phyloP scores from a whole-genome alignment of 1,140 invertebrate genomes.

The Cataglyphis hispanica region DNA sequence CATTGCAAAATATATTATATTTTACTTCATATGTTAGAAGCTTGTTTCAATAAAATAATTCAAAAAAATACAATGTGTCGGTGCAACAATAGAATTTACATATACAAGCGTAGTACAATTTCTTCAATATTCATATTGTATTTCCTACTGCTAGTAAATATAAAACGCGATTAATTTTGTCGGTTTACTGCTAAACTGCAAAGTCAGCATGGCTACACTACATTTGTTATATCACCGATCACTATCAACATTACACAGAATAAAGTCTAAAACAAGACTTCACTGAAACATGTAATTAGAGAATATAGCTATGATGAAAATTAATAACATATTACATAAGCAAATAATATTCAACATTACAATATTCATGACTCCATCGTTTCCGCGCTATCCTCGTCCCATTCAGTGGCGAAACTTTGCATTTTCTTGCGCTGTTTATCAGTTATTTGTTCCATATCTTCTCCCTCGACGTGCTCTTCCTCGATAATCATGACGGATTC shows the following conservation, averaged over 20 bases:
- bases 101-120: conserved; percentile 25
- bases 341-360: conserved; percentile 32
- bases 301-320: conserved; percentile 33
- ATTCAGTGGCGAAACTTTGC: conserved; percentile 78
- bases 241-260: background rate
- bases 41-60: background rate
- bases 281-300: conserved; percentile 21
- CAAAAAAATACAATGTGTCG: background rate
- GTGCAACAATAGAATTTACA: conserved; percentile 34
- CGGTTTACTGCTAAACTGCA: conserved; percentile 5
- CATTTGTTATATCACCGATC: background rate
- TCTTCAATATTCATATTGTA: background rate
- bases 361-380: conserved; percentile 75
- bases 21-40: background rate
- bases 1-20: conserved; percentile 26
- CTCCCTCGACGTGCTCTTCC: conserved; percentile 79
- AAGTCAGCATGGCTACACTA: background rate
- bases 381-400: conserved; percentile 80
- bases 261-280: conserved; percentile 11
- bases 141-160: background rate
- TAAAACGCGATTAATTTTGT: conserved; percentile 38
- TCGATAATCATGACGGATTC: conserved; percentile 82
- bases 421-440: conserved; percentile 51
- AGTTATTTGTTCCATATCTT: conserved; percentile 41
- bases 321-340: conserved; percentile 56